These are phyloP conservation scores for Pararge aegeria DNA, from an alignment of 1,140 invertebrate species.

Conservation along the genomic window DNA sequence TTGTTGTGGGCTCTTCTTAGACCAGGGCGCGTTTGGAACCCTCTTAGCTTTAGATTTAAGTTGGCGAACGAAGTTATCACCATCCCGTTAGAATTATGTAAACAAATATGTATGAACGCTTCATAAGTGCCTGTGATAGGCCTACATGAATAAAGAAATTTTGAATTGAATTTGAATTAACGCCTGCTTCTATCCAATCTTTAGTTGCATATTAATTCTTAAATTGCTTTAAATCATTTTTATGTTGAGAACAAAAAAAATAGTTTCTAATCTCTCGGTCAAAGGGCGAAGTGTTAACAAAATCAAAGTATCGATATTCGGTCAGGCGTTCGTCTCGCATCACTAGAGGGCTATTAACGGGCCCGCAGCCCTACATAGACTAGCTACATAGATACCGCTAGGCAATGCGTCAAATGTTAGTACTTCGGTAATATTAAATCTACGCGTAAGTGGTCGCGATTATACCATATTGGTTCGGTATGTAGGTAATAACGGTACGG, in stretches of 20 bases:
- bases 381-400: slow-evolving; percentile 64
- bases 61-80: too few species aligned
- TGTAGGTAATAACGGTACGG: slow-evolving; percentile 50
- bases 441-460: slow-evolving; percentile 45
- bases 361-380: slow-evolving; percentile 60
- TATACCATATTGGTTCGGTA: slow-evolving; percentile 43
- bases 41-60: too few species aligned
- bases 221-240: too few species aligned
- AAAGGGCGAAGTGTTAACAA: not conserved
- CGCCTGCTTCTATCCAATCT: too few species aligned
- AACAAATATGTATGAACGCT: too few species aligned
- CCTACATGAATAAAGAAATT: too few species aligned
- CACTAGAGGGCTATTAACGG: slow-evolving; percentile 57
- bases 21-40: too few species aligned
- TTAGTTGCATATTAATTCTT: too few species aligned
- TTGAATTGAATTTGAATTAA: too few species aligned
- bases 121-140: too few species aligned
- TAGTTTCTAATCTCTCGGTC: not conserved
- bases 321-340: slow-evolving; percentile 23
- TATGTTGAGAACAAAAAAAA: not conserved
- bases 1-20: too few species aligned
- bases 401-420: slow-evolving; percentile 67
- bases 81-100: too few species aligned
- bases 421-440: slow-evolving; percentile 49
- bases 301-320: slow-evolving; percentile 12